Base-by-base conservation (phyloP, 2,888 invertebrate genomes). In the Melanostoma scalare region DNA sequence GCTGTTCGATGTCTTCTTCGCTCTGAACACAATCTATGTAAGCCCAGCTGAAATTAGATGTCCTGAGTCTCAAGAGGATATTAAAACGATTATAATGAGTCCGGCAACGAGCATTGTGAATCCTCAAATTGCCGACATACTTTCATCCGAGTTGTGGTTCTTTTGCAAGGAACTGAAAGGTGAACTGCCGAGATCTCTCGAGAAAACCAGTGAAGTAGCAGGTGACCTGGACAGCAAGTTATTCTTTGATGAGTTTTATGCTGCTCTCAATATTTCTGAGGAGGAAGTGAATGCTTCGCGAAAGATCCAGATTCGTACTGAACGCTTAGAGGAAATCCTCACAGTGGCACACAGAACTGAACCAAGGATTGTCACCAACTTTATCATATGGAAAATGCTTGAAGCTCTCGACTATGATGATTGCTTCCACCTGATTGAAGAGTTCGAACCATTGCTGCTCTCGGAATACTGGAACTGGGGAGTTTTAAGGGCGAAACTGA, bases 381-480 rank as follows among this genome's bases (percentile, higher is more conserved):
- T 87, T 44, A 86, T 90, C 50, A 68, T 90, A n/a, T 90, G 90
- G 90, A 90, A 88, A 56, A 87, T 87, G 4, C 86, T 87, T 2
- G 86, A 86, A 40, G 73, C 84, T 0, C 72, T 90, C 0, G 53
- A 65, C 0, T 87, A 87, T 2, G 87, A 88, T 8, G 88, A 88
- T 31, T 90, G 90, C 50, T 90, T 86, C 40, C 68, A 82, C 4
- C 52, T 90, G 33, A 86, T 87, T 0, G 79, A 86, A 30, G 90
- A 90, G 48, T 90, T 90, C 30, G 88, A 89, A 38, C 75, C 87
- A 0, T 48, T 90, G n/a, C 73, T 90, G 4, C 87, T 88, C 9
- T 81, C 88, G 0, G 90, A 90, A 61, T 90, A 90, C 55, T 90
- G 90, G 90, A 86, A 89, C 36, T 90, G 90, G 90, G 73, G 87